Percentiles rank a stretch among this genome's conserved stretches.
phyloP scores from a whole-genome alignment of 2,113 vertebrate species.

The Haemorhous mexicanus region DNA sequence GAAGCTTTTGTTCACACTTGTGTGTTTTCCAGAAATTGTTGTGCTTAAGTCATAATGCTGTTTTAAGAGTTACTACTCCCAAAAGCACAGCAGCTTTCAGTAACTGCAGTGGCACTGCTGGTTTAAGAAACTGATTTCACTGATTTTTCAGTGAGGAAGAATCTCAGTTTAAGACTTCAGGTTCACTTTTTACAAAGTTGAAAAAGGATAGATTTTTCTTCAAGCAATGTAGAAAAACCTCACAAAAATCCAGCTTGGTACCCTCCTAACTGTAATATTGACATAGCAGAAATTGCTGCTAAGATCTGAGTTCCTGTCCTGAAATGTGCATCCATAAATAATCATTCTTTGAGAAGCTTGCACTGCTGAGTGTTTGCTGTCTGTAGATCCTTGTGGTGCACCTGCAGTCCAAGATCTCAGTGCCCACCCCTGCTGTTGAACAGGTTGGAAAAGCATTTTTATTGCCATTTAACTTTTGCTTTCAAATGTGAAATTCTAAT shows the following conservation, averaged over 20 bases:
- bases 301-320: not conserved
- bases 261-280: not conserved
- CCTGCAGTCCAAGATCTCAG: not conserved
- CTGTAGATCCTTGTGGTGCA: not conserved
- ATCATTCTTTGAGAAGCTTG: not conserved
- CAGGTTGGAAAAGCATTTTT: not conserved
- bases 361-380: not conserved
- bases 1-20: not conserved
- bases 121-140: not conserved
- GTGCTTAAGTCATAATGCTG: not conserved
- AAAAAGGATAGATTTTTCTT: not conserved
- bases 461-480: not conserved
- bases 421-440: not conserved
- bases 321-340: not conserved
- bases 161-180: not conserved
- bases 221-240: not conserved
- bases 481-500: not conserved
- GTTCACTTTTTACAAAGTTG: rapidly evolving
- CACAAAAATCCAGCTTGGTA: not conserved
- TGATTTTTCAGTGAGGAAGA: not conserved
- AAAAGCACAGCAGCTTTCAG: not conserved
- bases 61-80: not conserved
- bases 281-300: not conserved
- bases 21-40: not conserved
- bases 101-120: not conserved